Percentiles rank a stretch among this genome's conserved stretches.
Conservation (phyloP, 1,140 invertebrate genomes). For the Brachionus manjavacas region DNA sequence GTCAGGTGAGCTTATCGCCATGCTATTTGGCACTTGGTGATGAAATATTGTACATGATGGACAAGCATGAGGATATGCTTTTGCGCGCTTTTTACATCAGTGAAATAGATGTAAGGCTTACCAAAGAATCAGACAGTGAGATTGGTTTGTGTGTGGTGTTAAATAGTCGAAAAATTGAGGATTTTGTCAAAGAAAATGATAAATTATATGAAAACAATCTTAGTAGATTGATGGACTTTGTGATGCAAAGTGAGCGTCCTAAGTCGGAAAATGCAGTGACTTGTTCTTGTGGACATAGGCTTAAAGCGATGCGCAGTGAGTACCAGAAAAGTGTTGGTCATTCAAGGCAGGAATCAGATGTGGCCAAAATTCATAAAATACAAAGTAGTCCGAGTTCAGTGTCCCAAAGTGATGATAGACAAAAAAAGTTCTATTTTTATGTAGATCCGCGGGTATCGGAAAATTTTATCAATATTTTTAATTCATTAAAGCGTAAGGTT, state of each 20-base stretch:
- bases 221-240: not conserved
- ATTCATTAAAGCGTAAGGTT: not conserved
- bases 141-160: not conserved
- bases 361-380: not conserved
- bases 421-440: slow-evolving; percentile 34
- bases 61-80: slow-evolving; percentile 37
- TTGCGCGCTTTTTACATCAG: slow-evolving; percentile 34
- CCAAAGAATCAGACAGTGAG: not conserved
- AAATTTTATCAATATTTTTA: slow-evolving; percentile 42
- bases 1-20: not conserved
- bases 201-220: slow-evolving; percentile 5
- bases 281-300: not conserved
- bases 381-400: not conserved
- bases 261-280: not conserved
- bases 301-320: not conserved
- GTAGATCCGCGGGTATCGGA: slow-evolving; percentile 25
- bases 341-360: not conserved
- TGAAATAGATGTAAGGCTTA: slow-evolving; percentile 23
- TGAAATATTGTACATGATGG: slow-evolving; percentile 37
- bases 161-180: not conserved
- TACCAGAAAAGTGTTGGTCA: not conserved
- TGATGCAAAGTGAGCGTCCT: not conserved
- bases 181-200: slow-evolving; percentile 20
- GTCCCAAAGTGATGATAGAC: not conserved
- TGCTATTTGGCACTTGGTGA: slow-evolving; percentile 35